phyloP scores from a whole-genome alignment of 2,113 vertebrate species.

The Catharus bicknelli region DNA sequence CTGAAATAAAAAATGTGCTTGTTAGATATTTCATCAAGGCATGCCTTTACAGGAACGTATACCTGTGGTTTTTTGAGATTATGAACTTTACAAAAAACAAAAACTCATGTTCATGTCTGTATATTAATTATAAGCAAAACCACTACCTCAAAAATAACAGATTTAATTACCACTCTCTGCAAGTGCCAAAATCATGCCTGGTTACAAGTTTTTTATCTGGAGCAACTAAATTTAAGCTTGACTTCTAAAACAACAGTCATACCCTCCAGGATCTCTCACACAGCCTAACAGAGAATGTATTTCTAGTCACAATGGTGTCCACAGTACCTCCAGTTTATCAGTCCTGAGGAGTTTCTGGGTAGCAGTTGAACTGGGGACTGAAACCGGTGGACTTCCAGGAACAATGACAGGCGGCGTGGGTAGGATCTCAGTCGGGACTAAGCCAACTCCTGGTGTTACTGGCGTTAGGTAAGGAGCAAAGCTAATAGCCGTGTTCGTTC shows the following conservation, averaged over 20 bases:
- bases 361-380: conserved; percentile 85
- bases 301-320: neutral
- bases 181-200: neutral
- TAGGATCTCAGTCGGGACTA: conserved; percentile 93
- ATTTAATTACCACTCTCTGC: neutral
- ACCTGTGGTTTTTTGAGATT: neutral
- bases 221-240: neutral
- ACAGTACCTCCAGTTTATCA: conserved; percentile 93
- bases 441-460: conserved; percentile 88
- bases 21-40: neutral
- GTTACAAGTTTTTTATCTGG: neutral
- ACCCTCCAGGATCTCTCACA: neutral
- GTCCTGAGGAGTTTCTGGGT: conserved; percentile 94
- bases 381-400: conserved; percentile 87
- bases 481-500: conserved; percentile 87
- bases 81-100: neutral
- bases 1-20: neutral
- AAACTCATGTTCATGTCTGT: neutral
- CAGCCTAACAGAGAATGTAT: neutral
- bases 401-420: conserved; percentile 86
- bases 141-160: neutral
- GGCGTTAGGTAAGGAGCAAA: conserved; percentile 93
- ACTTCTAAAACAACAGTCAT: neutral
- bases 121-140: neutral
- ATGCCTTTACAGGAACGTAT: neutral